Conservation (phyloP, 2,797 vertebrate genomes). For the Simalia tracyae region DNA sequence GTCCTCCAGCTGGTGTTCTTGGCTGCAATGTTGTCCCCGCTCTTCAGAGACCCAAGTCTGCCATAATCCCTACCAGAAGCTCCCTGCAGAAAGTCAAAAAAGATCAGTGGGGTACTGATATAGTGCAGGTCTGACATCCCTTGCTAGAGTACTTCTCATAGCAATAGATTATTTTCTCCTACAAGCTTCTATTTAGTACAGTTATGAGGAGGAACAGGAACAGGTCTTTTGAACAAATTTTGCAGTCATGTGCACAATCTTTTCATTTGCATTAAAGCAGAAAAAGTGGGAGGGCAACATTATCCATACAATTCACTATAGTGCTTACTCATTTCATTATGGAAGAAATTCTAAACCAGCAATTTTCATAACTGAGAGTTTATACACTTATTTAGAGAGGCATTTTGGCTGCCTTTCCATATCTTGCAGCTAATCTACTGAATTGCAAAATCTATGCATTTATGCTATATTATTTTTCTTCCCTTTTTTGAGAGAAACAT, state of each 20-base stretch:
- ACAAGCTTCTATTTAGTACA: neutral
- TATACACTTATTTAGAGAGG: neutral
- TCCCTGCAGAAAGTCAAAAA: neutral
- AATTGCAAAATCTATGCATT: neutral
- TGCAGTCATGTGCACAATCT: neutral
- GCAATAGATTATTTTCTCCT: conserved; percentile 15
- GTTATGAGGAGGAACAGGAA: neutral
- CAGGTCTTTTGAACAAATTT: neutral
- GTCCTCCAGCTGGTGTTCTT: too few species aligned
- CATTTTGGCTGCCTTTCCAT: neutral
- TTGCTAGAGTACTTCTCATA: neutral
- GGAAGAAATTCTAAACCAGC: neutral
- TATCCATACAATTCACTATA: neutral
- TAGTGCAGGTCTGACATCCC: neutral
- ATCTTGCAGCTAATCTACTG: neutral
- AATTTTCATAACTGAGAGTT: neutral
- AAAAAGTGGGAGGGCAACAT: too few species aligned
- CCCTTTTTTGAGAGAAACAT: neutral
- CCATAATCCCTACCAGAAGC: too few species aligned
- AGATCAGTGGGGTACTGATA: neutral
- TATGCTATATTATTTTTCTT: neutral
- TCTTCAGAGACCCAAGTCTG: too few species aligned
- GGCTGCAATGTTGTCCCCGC: too few species aligned
- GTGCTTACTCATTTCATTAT: neutral
- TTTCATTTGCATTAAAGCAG: neutral